phyloP scores from a whole-genome alignment of 92 coral and sea anemone species.

The Epizoanthus stellaris region DNA sequence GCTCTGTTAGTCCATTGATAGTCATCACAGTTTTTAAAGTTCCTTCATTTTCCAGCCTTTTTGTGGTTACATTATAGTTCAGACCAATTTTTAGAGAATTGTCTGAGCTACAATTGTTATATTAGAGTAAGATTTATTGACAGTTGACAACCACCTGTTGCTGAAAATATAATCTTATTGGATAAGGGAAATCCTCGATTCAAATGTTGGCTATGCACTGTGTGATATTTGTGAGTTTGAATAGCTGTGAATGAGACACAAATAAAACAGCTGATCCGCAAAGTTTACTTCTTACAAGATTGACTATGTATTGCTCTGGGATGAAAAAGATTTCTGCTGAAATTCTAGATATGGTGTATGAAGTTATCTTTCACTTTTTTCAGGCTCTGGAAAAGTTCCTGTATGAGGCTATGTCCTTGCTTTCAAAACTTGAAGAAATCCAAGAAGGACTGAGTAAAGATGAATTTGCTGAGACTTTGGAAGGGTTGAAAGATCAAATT shows the following conservation, averaged over 20 bases:
- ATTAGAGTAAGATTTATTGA: neutral
- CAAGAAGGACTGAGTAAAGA: slow-evolving; percentile 89
- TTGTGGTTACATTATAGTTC: neutral
- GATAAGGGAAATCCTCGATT: neutral
- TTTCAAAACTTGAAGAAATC: slow-evolving; percentile 96
- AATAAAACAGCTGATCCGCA: neutral
- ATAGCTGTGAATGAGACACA: neutral
- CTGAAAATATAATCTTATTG: neutral
- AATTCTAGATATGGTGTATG: slow-evolving; percentile 22
- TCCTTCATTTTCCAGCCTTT: neutral
- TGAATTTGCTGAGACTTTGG: slow-evolving; percentile 89
- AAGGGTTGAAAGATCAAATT: slow-evolving; percentile 86
- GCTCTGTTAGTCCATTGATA: neutral
- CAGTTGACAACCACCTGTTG: slow-evolving; percentile 40
- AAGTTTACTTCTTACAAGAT: neutral
- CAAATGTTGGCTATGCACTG: neutral
- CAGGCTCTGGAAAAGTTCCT: slow-evolving; percentile 99
- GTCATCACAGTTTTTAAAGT: neutral
- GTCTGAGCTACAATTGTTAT: neutral
- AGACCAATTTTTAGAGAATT: neutral
- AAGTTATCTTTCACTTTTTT: slow-evolving; percentile 29
- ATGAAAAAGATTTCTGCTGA: slow-evolving; percentile 17
- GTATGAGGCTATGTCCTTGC: slow-evolving; percentile 93
- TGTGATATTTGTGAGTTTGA: neutral
- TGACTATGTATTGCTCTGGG: neutral